Percentiles rank a stretch among this genome's conserved stretches.
Evolutionary conservation across 2,113 vertebrate genomes (phyloP).

Genomic region (Ceyx cyanopectus): DNA sequence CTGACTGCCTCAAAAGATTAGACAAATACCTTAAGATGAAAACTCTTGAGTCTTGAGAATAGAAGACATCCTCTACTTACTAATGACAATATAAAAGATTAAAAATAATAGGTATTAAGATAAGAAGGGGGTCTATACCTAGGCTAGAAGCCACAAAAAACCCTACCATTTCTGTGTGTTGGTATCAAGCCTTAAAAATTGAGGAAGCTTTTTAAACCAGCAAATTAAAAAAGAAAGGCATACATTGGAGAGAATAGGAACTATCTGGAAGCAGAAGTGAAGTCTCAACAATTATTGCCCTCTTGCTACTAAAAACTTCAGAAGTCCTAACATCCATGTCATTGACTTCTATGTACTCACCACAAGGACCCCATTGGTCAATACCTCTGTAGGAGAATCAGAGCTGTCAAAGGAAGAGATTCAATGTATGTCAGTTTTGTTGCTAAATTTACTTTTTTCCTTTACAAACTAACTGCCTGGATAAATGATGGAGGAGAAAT

Average conservation of each 20-base stretch:
- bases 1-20: neutral
- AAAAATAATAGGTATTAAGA: neutral
- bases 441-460: neutral
- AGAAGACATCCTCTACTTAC: neutral
- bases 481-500: neutral
- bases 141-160: neutral
- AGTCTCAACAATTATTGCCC: neutral
- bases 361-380: slow-evolving; percentile 83
- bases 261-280: neutral
- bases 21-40: neutral
- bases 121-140: neutral
- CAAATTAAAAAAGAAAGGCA: neutral
- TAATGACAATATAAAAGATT: neutral
- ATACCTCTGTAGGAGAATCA: slow-evolving; percentile 59
- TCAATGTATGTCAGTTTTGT: neutral
- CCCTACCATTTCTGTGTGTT: neutral
- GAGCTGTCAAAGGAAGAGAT: slow-evolving; percentile 63
- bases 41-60: neutral
- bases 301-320: neutral
- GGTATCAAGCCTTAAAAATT: neutral
- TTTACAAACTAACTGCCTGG: neutral
- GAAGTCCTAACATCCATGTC: neutral
- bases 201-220: neutral
- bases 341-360: slow-evolving; percentile 64
- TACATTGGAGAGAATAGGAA: neutral